Base-by-base conservation (phyloP, 2,888 invertebrate genomes). In the Zaprionus obscuricornis region DNA sequence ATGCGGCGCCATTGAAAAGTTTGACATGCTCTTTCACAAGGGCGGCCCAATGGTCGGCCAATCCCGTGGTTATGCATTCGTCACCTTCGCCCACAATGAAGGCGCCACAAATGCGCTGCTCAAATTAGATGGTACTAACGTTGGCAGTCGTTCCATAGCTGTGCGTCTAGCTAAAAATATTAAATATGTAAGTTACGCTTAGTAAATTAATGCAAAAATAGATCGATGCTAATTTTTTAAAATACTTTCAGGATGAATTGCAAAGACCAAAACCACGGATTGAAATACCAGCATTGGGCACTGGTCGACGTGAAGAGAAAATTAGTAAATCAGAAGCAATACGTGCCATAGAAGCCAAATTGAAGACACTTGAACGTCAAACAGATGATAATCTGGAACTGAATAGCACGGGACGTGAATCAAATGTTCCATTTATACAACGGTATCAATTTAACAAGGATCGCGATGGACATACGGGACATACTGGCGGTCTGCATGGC, bases 21-120 rank as follows among this genome's bases (percentile, higher is more conserved):
- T 98, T 91, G 98, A 98, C 91, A 95, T 97, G 91, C 93, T 98
- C 75, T 97, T 97, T 90, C 97, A 98, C 91, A 96, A 97, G 74
- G 94, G 94, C 72, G 98, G 98, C 74, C 96, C 97, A 27, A 93
- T 95, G 74, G 93, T 94, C 74, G 97, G 97, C 45, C 96, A 96
- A 89, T 96, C 98, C 0, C 92, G 97, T 62, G 98, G 98, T 13
- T 98, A 97, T 88, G 97, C 97, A 13, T 98, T 98, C 90, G 96
- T 97, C 46, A 97, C 97, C 0, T 98, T 95, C 88, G 92, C 93
- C 1, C 22, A 90, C 82, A 68, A 84, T 6, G 86, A 88, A 11
- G 94, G 95, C 74, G 96, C 97, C 0, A 90, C 93, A 29, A 91
- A 91, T 72, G 96, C 96, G 0, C 94, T 95, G 91, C 91, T 92